phyloP scores from a whole-genome alignment of 1,140 invertebrate genomes.

The Maniola jurtina region DNA sequence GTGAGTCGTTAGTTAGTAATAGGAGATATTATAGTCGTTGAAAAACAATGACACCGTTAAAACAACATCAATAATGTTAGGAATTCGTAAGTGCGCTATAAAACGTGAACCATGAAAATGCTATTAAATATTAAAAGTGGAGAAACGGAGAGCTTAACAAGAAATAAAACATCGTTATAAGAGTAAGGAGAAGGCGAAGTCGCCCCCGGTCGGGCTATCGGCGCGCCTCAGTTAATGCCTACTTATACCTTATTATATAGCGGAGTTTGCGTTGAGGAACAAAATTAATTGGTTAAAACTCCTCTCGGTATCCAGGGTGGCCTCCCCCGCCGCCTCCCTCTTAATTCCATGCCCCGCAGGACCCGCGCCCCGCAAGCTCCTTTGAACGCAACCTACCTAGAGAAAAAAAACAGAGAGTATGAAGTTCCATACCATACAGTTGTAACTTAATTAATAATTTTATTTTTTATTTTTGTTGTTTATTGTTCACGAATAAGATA shows the following conservation, averaged over 20 bases:
- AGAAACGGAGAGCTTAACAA: slow-evolving; percentile 78
- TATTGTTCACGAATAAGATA: too few relatives aligned
- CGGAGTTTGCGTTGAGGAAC: slow-evolving; percentile 79
- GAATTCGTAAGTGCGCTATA: slow-evolving; percentile 75
- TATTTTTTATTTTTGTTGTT: too few relatives aligned
- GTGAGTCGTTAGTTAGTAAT: neutral
- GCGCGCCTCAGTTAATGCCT: slow-evolving; percentile 77
- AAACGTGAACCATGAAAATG: slow-evolving; percentile 76
- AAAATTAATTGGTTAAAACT: slow-evolving; percentile 81
- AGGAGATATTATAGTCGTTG: slow-evolving; percentile 32
- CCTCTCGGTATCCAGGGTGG: slow-evolving; percentile 78
- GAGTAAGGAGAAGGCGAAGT: slow-evolving; percentile 67
- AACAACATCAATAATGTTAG: slow-evolving; percentile 69
- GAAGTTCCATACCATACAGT: slow-evolving; percentile 58
- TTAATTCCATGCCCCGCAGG: slow-evolving; percentile 63
- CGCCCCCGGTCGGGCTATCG: slow-evolving; percentile 73
- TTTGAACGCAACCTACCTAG: slow-evolving; percentile 77
- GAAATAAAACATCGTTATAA: slow-evolving; percentile 78
- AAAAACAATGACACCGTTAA: slow-evolving; percentile 54
- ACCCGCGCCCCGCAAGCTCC: slow-evolving; percentile 66
- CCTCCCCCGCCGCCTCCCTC: slow-evolving; percentile 62
- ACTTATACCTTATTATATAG: slow-evolving; percentile 79
- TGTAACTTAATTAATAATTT: slow-evolving; percentile 71
- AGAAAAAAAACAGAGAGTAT: slow-evolving; percentile 77
- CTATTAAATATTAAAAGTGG: slow-evolving; percentile 79